Percentiles rank a stretch among this genome's conserved stretches.
These are phyloP conservation scores for Arion vulgaris DNA, from an alignment of 1,140 invertebrate genomes.

Conservation along the genomic window DNA sequence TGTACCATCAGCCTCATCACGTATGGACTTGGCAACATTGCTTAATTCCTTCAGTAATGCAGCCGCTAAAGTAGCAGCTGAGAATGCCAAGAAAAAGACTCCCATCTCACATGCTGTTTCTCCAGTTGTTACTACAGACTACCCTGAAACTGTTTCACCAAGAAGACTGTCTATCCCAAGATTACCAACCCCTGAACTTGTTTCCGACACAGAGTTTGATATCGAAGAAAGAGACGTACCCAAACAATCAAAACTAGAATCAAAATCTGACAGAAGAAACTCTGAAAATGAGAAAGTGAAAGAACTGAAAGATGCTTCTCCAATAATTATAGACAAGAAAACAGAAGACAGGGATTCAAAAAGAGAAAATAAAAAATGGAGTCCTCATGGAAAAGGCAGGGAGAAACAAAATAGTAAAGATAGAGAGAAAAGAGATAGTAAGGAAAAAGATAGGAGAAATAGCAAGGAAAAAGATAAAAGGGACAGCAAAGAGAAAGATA, in stretches of 20 bases:
- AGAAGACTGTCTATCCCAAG: not conserved
- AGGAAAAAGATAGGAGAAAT: constrained; percentile 25
- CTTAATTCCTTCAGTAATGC: constrained; percentile 20
- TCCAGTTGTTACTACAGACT: not conserved
- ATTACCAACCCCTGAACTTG: not conserved
- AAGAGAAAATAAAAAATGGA: not conserved
- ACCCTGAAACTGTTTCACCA: not conserved
- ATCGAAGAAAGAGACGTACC: not conserved
- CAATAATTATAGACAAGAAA: constrained; percentile 1
- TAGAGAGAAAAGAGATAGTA: constrained; percentile 10
- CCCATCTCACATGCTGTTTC: not conserved
- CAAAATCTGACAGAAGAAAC: not conserved
- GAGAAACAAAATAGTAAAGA: constrained; percentile 31
- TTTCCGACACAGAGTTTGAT: not conserved
- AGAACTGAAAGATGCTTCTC: constrained; percentile 1
- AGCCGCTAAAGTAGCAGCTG: constrained; percentile 22
- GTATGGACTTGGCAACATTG: constrained; percentile 32
- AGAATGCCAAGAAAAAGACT: not conserved
- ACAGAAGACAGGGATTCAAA: not conserved
- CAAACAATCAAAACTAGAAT: not conserved
- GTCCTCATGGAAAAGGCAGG: constrained; percentile 9
- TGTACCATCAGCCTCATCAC: not conserved
- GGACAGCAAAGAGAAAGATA: constrained; percentile 22
- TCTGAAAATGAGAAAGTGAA: not conserved
- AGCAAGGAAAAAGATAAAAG: constrained; percentile 33